Conservation (phyloP, 1,140 invertebrate genomes). For the Meteorus sp. region DNA sequence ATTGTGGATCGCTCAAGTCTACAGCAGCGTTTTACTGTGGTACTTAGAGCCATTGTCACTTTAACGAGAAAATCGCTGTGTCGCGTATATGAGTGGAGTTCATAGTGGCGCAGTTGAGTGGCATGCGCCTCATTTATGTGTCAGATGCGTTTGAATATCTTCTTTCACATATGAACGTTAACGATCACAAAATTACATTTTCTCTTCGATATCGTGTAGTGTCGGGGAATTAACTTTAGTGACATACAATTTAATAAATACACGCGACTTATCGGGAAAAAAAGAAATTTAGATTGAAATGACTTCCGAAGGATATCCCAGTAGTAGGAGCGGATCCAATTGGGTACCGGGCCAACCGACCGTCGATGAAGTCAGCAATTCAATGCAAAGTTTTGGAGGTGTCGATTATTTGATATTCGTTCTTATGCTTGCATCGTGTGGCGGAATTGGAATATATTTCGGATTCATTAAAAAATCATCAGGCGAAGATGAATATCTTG, state of each 20-base stretch:
- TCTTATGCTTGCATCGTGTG: conserved; percentile 71
- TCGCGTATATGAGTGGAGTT: conserved; percentile 20
- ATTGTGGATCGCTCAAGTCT: conserved; percentile 40
- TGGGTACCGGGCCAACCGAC: conserved; percentile 40
- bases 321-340: conserved; percentile 7
- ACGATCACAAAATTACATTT: too few relatives aligned
- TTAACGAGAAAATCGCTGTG: conserved; percentile 39
- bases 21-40: conserved; percentile 27
- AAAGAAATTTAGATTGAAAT: too few relatives aligned
- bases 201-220: too few relatives aligned
- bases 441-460: conserved; percentile 53
- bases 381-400: conserved; percentile 68
- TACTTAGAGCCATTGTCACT: conserved; percentile 31
- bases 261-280: too few relatives aligned
- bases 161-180: not conserved
- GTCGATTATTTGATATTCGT: conserved; percentile 74
- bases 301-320: conserved; percentile 26
- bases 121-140: not conserved
- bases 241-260: too few relatives aligned
- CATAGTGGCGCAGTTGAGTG: not conserved
- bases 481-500: conserved; percentile 75
- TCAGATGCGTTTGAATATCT: not conserved
- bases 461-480: conserved; percentile 72
- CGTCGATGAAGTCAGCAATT: conserved; percentile 64
- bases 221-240: too few relatives aligned